Base-by-base conservation (phyloP, 2,113 vertebrate species). In the Pheucticus melanocephalus region DNA sequence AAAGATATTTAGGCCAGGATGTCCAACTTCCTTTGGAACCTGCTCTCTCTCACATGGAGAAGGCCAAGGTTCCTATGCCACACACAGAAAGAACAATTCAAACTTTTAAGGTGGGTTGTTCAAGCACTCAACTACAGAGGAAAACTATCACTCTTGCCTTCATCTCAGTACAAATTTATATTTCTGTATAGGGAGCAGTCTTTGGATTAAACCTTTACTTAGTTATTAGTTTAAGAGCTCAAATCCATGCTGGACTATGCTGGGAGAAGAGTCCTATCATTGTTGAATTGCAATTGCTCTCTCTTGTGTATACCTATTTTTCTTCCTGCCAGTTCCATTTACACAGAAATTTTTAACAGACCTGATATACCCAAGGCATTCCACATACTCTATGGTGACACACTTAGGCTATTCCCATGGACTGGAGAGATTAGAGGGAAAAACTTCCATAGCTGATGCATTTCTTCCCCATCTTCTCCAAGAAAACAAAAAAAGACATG, bases 341-440 rank as follows among this genome's bases (percentile, higher is more conserved):
- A n/a, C 28, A 60, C 45, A 82, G 9, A 73, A 39, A n/a, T 9
- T 4, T 66, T 72, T 82, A 64, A 65, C 12, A 40, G 6, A 22
- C 4, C 6, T 25, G 20, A 2, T 33, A 21, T 16, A 22, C 28
- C 22, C 8, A 33, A 48, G 28, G 9, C 35, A 47, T 93, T 66
- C 25, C 30, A 48, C 5, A 12, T 23, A 31, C 12, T 42, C 42
- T 60, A 0, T 5, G 4, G 9, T 61, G 25, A 42, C 18, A 1
- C 20, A 42, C 6, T 6, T 59, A 50, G 20, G 20, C 22, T 75
- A 15, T 75, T 70, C 9, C 35, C 8, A 45, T 19, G 12, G 39
- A 19, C 12, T 47, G 11, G 25, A 69, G 30, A 79, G 12, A 56
- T 69, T 54, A 2, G 44, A 2, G 5, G 27, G 20, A 45, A 73